phyloP scores from a whole-genome alignment of 2,113 vertebrate genomes.

The Callipepla squamata region DNA sequence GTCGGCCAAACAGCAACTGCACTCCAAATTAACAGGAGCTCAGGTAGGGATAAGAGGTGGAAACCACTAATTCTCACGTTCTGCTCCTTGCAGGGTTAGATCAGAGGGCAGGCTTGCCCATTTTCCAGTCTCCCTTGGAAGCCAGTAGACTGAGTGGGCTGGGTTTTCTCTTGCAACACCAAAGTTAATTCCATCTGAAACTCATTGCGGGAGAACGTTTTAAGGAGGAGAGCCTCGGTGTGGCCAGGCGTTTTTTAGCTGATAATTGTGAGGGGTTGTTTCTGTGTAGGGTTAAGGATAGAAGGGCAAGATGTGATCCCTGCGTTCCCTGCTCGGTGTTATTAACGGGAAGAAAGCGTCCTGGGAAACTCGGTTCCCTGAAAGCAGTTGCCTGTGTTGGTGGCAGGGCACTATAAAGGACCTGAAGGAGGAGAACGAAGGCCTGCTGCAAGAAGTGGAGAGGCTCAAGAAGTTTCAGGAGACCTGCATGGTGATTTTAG shows the following conservation, averaged over 20 bases:
- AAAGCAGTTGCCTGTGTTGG: neutral
- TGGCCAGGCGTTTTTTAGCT: neutral
- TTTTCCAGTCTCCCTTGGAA: neutral
- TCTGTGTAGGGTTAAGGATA: neutral
- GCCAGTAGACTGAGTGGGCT: neutral
- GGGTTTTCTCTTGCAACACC: neutral
- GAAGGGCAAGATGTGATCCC: neutral
- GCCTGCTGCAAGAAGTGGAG: slow-evolving; percentile 70
- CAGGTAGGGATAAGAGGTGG: slow-evolving; percentile 58
- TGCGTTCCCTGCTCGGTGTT: neutral
- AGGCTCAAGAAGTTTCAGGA: slow-evolving; percentile 76
- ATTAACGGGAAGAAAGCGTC: neutral
- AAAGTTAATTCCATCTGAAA: neutral
- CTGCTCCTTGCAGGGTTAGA: neutral
- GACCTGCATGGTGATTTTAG: slow-evolving; percentile 73
- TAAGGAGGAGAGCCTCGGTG: neutral
- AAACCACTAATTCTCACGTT: neutral
- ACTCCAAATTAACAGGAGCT: slow-evolving; percentile 60
- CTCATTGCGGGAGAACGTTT: neutral
- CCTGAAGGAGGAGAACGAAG: slow-evolving; percentile 34
- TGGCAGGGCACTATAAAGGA: slow-evolving; percentile 38
- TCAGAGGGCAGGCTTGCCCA: neutral
- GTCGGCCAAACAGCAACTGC: slow-evolving; percentile 69
- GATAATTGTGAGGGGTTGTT: neutral
- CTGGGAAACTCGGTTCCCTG: neutral